A percentile compares a stretch with the other conserved stretches of the same genome.
Conservation (phyloP, 1,140 invertebrate genomes). For the Drosophila erecta region DNA sequence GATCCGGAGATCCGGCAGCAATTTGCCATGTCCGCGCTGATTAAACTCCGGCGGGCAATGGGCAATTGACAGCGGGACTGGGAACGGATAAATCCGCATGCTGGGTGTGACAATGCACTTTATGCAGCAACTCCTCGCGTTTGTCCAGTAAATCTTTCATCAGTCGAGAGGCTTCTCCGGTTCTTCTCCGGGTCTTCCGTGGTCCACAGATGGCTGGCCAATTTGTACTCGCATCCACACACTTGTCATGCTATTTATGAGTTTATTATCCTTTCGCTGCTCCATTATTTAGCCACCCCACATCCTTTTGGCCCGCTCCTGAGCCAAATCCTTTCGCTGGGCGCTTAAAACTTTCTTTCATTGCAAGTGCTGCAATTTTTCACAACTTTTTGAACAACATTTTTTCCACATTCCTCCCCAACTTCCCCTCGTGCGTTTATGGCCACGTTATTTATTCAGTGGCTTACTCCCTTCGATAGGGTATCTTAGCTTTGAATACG, state of each 20-base stretch:
- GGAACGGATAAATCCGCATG: background rate
- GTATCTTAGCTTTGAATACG: background rate
- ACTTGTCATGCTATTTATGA: slow-evolving; percentile 74
- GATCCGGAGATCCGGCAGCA: slow-evolving; percentile 49
- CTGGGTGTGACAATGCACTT: background rate
- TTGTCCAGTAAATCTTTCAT: slow-evolving; percentile 63
- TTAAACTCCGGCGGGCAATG: slow-evolving; percentile 34
- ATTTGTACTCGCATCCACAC: slow-evolving; percentile 25
- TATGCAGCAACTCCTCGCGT: background rate
- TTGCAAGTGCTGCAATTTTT: slow-evolving; percentile 76
- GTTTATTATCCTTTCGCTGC: slow-evolving; percentile 72
- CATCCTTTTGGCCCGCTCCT: background rate
- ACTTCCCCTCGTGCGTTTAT: slow-evolving; percentile 41
- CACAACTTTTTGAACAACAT: slow-evolving; percentile 57
- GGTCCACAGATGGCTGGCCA: slow-evolving; percentile 28
- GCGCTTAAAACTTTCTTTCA: slow-evolving; percentile 74
- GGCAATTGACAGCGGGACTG: background rate
- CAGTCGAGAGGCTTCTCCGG: slow-evolving; percentile 16
- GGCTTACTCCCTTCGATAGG: slow-evolving; percentile 21
- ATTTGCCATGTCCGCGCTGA: slow-evolving; percentile 58
- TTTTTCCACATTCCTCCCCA: slow-evolving; percentile 30
- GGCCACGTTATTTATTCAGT: slow-evolving; percentile 67
- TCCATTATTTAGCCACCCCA: slow-evolving; percentile 58
- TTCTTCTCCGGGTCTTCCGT: slow-evolving; percentile 1
- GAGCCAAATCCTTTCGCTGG: slow-evolving; percentile 39